phyloP scores from a whole-genome alignment of 2,888 invertebrate genomes.

The Napeogenes sylphis region DNA sequence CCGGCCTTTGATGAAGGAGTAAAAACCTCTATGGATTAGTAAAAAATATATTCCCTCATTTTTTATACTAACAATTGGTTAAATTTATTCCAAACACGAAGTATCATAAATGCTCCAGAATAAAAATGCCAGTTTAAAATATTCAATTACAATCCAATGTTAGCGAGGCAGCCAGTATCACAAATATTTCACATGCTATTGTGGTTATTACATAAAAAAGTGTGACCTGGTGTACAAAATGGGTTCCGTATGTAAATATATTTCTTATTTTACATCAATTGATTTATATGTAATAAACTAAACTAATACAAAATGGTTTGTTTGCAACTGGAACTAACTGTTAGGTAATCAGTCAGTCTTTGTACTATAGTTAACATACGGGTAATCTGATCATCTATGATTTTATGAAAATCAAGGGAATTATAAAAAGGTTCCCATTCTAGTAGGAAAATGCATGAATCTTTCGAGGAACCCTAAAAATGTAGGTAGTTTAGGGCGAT shows the following conservation, averaged over 20 bases:
- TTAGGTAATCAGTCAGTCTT: too few species aligned
- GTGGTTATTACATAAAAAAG: conserved; percentile 26
- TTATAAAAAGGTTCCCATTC: not conserved
- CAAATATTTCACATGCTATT: conserved; percentile 20
- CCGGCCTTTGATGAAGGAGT: too few species aligned
- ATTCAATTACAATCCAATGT: conserved; percentile 24
- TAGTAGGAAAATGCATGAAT: not conserved
- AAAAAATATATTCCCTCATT: not conserved
- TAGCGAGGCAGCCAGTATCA: conserved; percentile 7
- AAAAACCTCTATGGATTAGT: too few species aligned
- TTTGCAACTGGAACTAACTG: too few species aligned
- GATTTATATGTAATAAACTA: too few species aligned
- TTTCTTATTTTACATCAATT: too few species aligned
- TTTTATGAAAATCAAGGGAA: too few species aligned
- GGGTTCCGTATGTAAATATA: not conserved
- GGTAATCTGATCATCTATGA: too few species aligned
- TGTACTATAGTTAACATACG: not conserved
- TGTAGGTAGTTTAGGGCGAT: conserved; percentile 15
- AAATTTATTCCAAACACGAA: conserved; percentile 2
- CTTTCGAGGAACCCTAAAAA: not conserved
- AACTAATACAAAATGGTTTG: too few species aligned
- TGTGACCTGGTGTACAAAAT: conserved; percentile 3
- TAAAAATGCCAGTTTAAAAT: conserved; percentile 15
- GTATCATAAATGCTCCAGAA: not conserved
- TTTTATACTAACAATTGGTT: not conserved